A percentile compares a stretch with the other conserved stretches of the same genome.
These are phyloP conservation scores for Rhinogobio ventralis DNA, from an alignment of 2,797 vertebrate genomes.

Conservation along the genomic window DNA sequence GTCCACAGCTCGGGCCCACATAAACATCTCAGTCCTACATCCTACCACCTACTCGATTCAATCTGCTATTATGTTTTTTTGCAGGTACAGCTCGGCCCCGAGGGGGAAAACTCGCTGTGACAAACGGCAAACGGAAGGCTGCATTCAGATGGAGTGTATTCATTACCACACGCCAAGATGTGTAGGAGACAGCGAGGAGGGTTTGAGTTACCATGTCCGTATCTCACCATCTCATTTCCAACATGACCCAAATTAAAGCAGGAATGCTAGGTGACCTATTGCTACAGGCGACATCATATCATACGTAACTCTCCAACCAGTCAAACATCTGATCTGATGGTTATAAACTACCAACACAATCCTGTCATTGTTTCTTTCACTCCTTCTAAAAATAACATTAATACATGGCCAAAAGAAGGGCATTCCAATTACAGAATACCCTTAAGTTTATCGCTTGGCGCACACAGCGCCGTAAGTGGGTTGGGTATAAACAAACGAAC, in stretches of 20 bases:
- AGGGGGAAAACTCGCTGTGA: conserved; percentile 67
- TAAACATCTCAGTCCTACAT: conserved; percentile 63
- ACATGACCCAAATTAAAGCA: conserved; percentile 65
- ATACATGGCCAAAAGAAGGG: neutral
- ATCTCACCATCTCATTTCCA: conserved; percentile 55
- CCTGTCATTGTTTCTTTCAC: neutral
- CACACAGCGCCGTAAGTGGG: conserved; percentile 28
- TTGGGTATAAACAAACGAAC: conserved; percentile 47
- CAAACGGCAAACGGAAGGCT: conserved; percentile 72
- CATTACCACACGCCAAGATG: conserved; percentile 63
- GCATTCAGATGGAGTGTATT: conserved; percentile 61
- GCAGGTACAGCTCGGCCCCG: conserved; percentile 68
- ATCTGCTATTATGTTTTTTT: conserved; percentile 69
- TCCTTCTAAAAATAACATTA: conserved; percentile 24
- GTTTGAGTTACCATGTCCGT: conserved; percentile 55
- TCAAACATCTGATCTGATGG: conserved; percentile 14
- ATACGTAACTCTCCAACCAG: conserved; percentile 21
- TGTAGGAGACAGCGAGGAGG: conserved; percentile 61
- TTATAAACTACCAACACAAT: conserved; percentile 24
- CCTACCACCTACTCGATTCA: conserved; percentile 71
- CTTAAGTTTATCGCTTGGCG: conserved; percentile 47
- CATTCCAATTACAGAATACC: conserved; percentile 26
- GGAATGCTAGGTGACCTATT: conserved; percentile 66
- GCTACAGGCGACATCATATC: conserved; percentile 55
- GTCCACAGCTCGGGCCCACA: conserved; percentile 29